Percentiles rank a stretch among this genome's conserved stretches.
Evolutionary conservation across 2,888 invertebrate genomes (phyloP).

Genomic region (Euzetes globulus): DNA sequence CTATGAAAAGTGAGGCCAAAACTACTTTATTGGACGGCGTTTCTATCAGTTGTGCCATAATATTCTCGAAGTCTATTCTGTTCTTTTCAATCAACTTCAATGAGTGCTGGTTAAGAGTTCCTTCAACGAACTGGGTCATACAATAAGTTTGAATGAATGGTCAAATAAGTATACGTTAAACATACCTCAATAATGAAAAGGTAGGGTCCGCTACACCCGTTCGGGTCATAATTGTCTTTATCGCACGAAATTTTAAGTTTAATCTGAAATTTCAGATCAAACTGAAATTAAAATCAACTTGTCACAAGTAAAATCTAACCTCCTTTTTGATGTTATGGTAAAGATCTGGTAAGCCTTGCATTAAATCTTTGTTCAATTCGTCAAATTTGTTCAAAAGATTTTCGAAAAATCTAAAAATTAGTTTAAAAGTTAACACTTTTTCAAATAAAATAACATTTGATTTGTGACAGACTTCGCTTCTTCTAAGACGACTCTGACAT

Average conservation of each 20-base stretch:
- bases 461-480: constrained; percentile 28
- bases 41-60: constrained; percentile 18
- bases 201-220: constrained; percentile 33
- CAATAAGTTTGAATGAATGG: neutral
- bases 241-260: constrained; percentile 33
- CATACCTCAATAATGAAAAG: constrained; percentile 32
- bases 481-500: constrained; percentile 33
- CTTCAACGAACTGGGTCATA: constrained; percentile 30
- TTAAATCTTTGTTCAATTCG: constrained; percentile 20
- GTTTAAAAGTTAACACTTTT: neutral
- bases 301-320: constrained; percentile 10
- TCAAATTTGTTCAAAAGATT: constrained; percentile 32
- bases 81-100: constrained; percentile 33
- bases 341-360: constrained; percentile 27
- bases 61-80: constrained; percentile 29
- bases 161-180: neutral
- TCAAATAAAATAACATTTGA: neutral
- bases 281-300: neutral
- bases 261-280: constrained; percentile 9
- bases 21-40: constrained; percentile 34
- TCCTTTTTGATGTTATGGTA: constrained; percentile 35
- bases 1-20: constrained; percentile 29
- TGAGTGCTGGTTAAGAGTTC: constrained; percentile 25
- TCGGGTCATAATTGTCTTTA: constrained; percentile 34
- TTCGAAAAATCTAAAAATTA: constrained; percentile 34